A percentile compares a stretch with the other conserved stretches of the same genome.
Conservation (phyloP, 2,797 vertebrate species). For the Ptychadena robeensis region DNA sequence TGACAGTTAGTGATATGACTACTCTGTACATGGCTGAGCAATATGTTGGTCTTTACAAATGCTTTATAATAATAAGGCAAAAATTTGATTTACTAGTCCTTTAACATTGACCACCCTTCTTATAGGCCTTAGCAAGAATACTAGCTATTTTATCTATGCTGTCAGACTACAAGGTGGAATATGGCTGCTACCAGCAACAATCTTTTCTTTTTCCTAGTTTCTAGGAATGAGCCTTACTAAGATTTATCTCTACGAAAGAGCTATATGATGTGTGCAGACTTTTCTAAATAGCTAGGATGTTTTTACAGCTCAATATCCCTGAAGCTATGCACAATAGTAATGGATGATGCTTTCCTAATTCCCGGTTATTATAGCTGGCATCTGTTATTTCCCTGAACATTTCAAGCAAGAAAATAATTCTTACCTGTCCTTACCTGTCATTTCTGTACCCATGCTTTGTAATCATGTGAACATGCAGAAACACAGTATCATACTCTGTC, state of each 20-base stretch:
- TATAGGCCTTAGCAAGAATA: no score
- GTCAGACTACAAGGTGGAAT: neutral
- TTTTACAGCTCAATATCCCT: slow-evolving; percentile 22
- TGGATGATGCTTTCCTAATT: slow-evolving; percentile 9
- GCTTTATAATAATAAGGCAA: no score
- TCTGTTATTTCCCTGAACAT: slow-evolving; percentile 26
- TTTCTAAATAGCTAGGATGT: neutral
- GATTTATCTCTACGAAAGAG: neutral
- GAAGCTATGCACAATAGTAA: slow-evolving; percentile 8
- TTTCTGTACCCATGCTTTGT: slow-evolving; percentile 16
- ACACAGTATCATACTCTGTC: neutral
- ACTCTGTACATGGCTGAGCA: no score
- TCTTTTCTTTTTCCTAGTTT: neutral
- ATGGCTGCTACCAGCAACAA: neutral
- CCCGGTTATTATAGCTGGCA: slow-evolving; percentile 32
- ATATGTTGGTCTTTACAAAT: no score
- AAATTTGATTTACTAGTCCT: no score
- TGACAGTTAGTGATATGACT: no score
- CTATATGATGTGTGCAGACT: slow-evolving; percentile 13
- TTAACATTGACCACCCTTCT: no score
- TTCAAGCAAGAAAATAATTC: slow-evolving; percentile 16
- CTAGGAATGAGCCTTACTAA: neutral
- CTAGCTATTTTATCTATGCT: no score
- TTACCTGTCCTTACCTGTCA: slow-evolving; percentile 32
- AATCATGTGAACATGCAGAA: slow-evolving; percentile 18